Conservation (phyloP, 2,888 invertebrate genomes). For the Drosophila ochracea region DNA sequence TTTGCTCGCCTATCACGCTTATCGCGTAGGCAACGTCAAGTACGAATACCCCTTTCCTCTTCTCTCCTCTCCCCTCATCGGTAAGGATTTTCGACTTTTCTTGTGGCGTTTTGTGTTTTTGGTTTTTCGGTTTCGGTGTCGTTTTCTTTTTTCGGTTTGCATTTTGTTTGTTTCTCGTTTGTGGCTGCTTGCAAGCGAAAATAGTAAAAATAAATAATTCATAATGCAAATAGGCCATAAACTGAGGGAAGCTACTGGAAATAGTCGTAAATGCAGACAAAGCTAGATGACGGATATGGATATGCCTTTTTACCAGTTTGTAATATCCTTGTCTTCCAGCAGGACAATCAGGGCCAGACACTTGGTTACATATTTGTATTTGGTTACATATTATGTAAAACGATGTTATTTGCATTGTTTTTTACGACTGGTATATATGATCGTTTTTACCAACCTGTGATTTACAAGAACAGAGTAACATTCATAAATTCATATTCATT, state of each 20-base stretch:
- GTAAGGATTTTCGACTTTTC: slow-evolving; percentile 47
- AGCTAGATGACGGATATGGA: slow-evolving; percentile 15
- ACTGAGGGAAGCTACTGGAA: slow-evolving; percentile 39
- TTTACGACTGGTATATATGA: neutral
- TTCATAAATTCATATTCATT: neutral
- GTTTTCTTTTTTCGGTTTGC: slow-evolving; percentile 29
- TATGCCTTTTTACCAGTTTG: neutral
- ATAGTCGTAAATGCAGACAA: slow-evolving; percentile 45
- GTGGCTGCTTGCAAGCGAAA: slow-evolving; percentile 35
- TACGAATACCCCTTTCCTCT: slow-evolving; percentile 18
- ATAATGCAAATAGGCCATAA: slow-evolving; percentile 79
- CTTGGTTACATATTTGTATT: neutral
- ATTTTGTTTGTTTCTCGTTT: slow-evolving; percentile 33
- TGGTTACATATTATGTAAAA: slow-evolving; percentile 2
- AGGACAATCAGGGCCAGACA: slow-evolving; percentile 7
- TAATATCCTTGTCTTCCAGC: neutral
- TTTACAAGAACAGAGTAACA: neutral
- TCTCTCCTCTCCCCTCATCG: slow-evolving; percentile 29
- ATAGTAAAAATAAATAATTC: slow-evolving; percentile 79
- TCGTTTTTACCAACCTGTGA: neutral
- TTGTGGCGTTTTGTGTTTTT: slow-evolving; percentile 29
- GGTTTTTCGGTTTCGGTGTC: slow-evolving; percentile 19
- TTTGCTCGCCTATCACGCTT: slow-evolving; percentile 45
- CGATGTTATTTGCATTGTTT: slow-evolving; percentile 2
- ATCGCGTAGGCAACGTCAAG: slow-evolving; percentile 64